Conservation (phyloP, 2,113 vertebrate species). For the Albula goreensis region DNA sequence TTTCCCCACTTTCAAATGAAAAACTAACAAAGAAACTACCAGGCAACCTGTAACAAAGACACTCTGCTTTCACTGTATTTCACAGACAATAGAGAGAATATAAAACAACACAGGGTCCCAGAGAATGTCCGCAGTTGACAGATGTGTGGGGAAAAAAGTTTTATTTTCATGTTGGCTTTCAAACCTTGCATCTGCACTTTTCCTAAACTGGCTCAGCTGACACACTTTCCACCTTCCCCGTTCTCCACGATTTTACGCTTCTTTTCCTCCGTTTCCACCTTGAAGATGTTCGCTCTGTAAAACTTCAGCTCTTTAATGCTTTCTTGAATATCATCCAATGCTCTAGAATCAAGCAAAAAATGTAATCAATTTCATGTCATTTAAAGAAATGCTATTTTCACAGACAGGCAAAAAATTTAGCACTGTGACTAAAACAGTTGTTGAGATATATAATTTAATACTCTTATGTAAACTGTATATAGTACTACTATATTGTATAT, state of each 20-base stretch:
- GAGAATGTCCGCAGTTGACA: not conserved
- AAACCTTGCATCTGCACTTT: not conserved
- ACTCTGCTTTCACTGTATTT: not conserved
- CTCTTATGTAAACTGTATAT: not conserved
- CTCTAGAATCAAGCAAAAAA: conserved; percentile 67
- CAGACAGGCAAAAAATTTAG: not conserved
- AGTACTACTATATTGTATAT: not conserved
- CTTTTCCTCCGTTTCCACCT: conserved; percentile 75
- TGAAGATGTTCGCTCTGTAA: conserved; percentile 90
- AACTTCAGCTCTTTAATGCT: conserved; percentile 93
- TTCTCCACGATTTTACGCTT: conserved; percentile 81
- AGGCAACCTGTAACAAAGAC: not conserved
- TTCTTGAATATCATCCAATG: conserved; percentile 89
- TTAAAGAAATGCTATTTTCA: not conserved
- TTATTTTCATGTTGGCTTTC: not conserved
- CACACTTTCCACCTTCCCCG: conserved; percentile 63
- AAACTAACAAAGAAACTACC: not conserved
- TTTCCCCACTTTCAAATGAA: not conserved
- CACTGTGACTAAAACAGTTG: not conserved
- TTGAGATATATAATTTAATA: not conserved
- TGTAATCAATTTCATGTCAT: not conserved
- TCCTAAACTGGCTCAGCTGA: conserved; percentile 46
- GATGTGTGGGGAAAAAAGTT: not conserved
- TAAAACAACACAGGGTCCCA: not conserved
- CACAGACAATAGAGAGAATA: not conserved